Evolutionary conservation across 2,113 vertebrate species (phyloP), one percentile per base, ranked within the genome.

Genomic region (Neoarius graeffei): DNA sequence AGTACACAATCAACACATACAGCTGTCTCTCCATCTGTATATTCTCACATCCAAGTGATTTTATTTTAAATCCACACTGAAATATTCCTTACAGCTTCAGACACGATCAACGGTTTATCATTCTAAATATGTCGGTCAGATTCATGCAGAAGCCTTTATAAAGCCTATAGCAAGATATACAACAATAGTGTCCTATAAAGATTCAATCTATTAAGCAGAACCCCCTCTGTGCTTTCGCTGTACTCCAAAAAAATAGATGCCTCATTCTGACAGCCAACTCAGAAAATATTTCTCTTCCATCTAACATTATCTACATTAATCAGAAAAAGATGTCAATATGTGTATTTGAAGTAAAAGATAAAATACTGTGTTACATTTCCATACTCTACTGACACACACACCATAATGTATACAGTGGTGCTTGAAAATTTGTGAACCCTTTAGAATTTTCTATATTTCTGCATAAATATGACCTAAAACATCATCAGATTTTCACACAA

Each of bases 11-110:
- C 25, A 27, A 4, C 9, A 11, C 23, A 50, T 27, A 56, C 52
- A 27, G 97, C 90, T 23, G 90, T 89, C 90, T 98, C 97, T 84
- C 96, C 95, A 92, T 98, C 97, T 91, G 96, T 93, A 89, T 0
- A 94, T 95, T 0, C 86, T 95, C 88, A 93, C 0, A 90, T 96
- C 94, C 88, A 97, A 79, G 9, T 27, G 76, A 52, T 56, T 79
- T 79, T 79, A 0, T 25, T 79, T 79, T 17, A 77, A 5, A 52
- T 52, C 42, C 10, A 13, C 93, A 0, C 91, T 94, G 91, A 97
- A 96, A 94, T 96, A 96, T 91, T 89, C 92, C 90, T 94, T 27
- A 50, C 94, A 50, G 94, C 89, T 64, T 97, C 95, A 23, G 95
- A 94, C 0, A 95, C 94, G 85, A 97, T 92, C 30, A 93, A 94